Percentiles rank a stretch among this genome's conserved stretches.
Evolutionary conservation across 2,113 vertebrate genomes (phyloP).

Genomic region (Phaetusa simplex): DNA sequence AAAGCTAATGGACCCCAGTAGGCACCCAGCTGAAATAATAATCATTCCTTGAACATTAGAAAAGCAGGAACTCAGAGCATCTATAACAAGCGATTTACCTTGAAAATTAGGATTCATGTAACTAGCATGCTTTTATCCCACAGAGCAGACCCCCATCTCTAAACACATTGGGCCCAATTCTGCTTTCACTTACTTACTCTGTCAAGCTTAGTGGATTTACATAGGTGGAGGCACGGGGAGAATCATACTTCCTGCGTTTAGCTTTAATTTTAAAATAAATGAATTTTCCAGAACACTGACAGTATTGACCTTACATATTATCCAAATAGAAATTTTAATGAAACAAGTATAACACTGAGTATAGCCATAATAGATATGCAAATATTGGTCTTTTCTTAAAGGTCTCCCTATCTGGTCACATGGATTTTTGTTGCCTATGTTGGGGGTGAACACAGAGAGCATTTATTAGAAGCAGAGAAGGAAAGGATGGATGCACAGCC

Average conservation of each 20-base stretch:
- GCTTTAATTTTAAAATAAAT: conserved; percentile 81
- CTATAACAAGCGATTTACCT: conserved; percentile 24
- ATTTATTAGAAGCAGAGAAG: conserved; percentile 60
- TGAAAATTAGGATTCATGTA: conserved; percentile 3
- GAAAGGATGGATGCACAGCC: conserved; percentile 25
- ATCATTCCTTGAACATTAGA: background rate
- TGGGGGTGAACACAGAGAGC: conserved; percentile 43
- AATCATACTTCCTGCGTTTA: conserved; percentile 66
- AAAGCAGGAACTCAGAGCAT: background rate
- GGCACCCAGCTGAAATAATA: conserved; percentile 42
- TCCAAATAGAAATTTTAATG: conserved; percentile 85
- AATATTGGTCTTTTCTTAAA: conserved; percentile 87
- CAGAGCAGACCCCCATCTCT: background rate
- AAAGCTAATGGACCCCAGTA: conserved; percentile 48
- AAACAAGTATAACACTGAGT: conserved; percentile 81
- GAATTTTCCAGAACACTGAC: conserved; percentile 82
- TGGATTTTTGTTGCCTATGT: conserved; percentile 63
- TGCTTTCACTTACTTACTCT: background rate
- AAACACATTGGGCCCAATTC: background rate
- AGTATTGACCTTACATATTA: conserved; percentile 86
- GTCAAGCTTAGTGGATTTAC: background rate
- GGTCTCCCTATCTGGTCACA: conserved; percentile 78
- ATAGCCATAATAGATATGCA: conserved; percentile 83
- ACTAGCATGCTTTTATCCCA: conserved; percentile 33
- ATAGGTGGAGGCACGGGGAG: conserved; percentile 58